Evolutionary conservation across 1,140 invertebrate species (phyloP).

Genomic region (Philopotamus ludificatus): DNA sequence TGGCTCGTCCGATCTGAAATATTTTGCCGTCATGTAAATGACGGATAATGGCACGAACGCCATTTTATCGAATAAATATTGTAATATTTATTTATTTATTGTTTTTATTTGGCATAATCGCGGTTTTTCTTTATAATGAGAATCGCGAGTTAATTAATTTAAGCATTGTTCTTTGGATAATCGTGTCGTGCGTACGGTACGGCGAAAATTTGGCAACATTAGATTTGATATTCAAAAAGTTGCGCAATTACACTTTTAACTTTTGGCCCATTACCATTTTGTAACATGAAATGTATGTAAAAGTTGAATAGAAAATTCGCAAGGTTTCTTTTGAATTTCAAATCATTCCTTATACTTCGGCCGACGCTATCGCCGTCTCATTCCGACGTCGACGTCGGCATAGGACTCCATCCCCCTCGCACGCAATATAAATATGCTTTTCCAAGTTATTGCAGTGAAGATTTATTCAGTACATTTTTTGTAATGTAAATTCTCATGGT

Average conservation of each 20-base stretch:
- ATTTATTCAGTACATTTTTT: conserved; percentile 42
- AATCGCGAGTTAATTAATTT: no score
- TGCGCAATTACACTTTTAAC: conserved; percentile 29
- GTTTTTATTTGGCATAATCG: no score
- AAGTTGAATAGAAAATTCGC: conserved; percentile 40
- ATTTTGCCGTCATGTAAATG: conserved; percentile 5
- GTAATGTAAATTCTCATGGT: conserved; percentile 40
- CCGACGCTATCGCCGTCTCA: conserved; percentile 7
- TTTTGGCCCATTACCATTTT: conserved; percentile 31
- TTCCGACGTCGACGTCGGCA: neutral
- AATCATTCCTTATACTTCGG: conserved; percentile 34
- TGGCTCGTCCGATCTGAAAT: conserved; percentile 28
- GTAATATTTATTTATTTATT: no score
- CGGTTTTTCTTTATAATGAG: no score
- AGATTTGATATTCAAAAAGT: conserved; percentile 13
- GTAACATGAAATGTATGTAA: conserved; percentile 37
- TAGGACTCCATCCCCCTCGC: conserved; percentile 11
- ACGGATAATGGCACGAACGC: conserved; percentile 4
- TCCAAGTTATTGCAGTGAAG: conserved; percentile 38
- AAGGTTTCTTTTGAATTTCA: conserved; percentile 42
- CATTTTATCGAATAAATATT: neutral
- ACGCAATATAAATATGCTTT: conserved; percentile 41
- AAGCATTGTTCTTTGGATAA: no score
- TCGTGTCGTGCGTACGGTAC: no score
- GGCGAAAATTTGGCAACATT: neutral